Conservation (phyloP, 2,797 vertebrate genomes). For the Rhodeus uyekii region DNA sequence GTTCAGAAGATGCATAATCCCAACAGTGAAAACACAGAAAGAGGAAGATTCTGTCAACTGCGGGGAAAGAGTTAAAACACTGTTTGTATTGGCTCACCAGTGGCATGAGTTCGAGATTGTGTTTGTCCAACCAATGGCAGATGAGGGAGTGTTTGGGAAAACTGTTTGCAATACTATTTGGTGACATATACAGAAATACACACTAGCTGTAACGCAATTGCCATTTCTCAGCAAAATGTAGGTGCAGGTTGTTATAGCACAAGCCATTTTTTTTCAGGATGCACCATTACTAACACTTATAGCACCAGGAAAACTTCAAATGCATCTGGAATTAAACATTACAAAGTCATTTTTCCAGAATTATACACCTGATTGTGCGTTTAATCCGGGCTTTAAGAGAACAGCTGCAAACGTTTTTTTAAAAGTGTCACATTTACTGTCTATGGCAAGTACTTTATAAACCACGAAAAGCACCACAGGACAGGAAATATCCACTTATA, state of each 20-base stretch:
- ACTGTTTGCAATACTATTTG: background rate
- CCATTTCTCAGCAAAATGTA: background rate
- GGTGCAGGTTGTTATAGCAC: background rate
- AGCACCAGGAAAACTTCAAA: conserved; percentile 5
- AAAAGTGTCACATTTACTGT: conserved; percentile 22
- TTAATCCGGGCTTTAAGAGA: background rate
- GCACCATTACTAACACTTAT: background rate
- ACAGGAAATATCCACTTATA: conserved; percentile 7
- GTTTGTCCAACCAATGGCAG: background rate
- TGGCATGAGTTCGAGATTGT: background rate
- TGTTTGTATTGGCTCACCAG: background rate
- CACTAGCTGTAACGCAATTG: background rate
- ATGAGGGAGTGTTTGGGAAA: background rate
- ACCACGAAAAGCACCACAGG: conserved; percentile 6
- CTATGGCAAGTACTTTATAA: conserved; percentile 20
- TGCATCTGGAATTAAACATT: background rate
- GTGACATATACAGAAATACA: background rate
- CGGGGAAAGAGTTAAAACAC: background rate
- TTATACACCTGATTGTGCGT: background rate
- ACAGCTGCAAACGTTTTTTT: background rate
- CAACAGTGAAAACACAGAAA: too few relatives aligned
- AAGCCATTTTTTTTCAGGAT: background rate
- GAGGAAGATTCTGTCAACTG: background rate
- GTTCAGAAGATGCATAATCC: background rate
- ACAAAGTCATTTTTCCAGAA: background rate